Evolutionary conservation across 2,888 invertebrate species (phyloP).

Genomic region (Cantharis rufa): DNA sequence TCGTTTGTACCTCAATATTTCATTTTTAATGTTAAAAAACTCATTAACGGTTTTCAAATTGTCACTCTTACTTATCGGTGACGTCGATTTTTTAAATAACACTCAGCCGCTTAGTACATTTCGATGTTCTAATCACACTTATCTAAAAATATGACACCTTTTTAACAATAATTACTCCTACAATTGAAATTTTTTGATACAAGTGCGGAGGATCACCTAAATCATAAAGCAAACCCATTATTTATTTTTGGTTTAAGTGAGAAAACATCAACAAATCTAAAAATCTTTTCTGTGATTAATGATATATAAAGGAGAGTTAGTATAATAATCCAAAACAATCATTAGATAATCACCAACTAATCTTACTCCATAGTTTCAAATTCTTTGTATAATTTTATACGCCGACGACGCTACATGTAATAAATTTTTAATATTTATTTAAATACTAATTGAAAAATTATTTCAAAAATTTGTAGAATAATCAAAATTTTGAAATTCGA

Average conservation of each 20-base stretch:
- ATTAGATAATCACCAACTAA: slow-evolving; percentile 45
- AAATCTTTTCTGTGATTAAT: slow-evolving; percentile 30
- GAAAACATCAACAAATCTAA: not conserved
- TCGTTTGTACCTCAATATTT: slow-evolving; percentile 18
- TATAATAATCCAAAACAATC: slow-evolving; percentile 46
- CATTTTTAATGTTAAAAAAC: not conserved
- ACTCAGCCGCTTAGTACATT: not conserved
- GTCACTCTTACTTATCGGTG: not conserved
- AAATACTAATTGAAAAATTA: not conserved
- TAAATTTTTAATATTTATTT: not conserved
- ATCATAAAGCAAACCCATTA: not conserved
- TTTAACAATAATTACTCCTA: not conserved
- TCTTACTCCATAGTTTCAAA: slow-evolving; percentile 44
- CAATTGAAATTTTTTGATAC: not conserved
- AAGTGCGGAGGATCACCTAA: not conserved
- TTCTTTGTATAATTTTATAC: slow-evolving; percentile 32
- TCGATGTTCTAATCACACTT: not conserved
- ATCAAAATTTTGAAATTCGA: no score
- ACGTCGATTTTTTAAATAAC: not conserved
- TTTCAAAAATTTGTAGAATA: no score
- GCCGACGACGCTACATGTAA: not conserved
- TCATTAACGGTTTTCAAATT: not conserved
- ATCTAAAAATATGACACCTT: not conserved
- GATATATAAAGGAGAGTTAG: slow-evolving; percentile 41
- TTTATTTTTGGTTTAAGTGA: not conserved